Conservation (phyloP, 1,140 invertebrate species). For the Rhizoglyphus robini region DNA sequence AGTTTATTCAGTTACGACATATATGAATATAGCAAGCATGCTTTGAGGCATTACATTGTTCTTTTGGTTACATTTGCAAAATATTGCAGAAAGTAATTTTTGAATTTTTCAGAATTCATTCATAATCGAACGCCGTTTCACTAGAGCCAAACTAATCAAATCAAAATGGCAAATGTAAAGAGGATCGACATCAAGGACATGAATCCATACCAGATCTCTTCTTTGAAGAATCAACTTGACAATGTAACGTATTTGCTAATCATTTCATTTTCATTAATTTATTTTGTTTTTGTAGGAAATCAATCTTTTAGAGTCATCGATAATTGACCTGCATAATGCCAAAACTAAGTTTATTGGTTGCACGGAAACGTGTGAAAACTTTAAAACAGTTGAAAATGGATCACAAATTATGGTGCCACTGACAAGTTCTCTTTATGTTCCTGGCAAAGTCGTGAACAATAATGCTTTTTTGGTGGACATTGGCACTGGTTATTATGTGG, state of each 20-base stretch:
- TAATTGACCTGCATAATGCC: constrained; percentile 72
- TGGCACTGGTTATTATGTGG: constrained; percentile 87
- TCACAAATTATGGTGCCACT: constrained; percentile 76
- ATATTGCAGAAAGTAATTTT: neutral
- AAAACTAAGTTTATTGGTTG: constrained; percentile 79
- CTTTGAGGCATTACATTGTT: neutral
- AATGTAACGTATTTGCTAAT: constrained; percentile 42
- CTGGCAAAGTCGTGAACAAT: constrained; percentile 63
- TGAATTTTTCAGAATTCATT: no score
- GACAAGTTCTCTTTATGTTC: constrained; percentile 87
- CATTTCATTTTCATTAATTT: constrained; percentile 17
- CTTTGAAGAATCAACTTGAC: constrained; percentile 71
- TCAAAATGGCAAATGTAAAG: neutral
- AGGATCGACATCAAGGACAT: constrained; percentile 45
- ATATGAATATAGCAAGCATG: neutral
- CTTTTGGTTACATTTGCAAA: no score
- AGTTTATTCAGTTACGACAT: neutral
- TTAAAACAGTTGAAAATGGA: constrained; percentile 54
- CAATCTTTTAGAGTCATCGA: constrained; percentile 65
- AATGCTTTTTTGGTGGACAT: constrained; percentile 78
- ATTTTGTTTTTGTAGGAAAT: constrained; percentile 45
- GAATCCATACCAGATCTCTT: constrained; percentile 57
- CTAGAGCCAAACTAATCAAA: no score
- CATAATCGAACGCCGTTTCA: no score
- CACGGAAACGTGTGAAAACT: constrained; percentile 62